Percentiles rank a stretch among this genome's conserved stretches.
phyloP scores from a whole-genome alignment of 2,797 vertebrate genomes.

The Chrysocyon brachyurus region DNA sequence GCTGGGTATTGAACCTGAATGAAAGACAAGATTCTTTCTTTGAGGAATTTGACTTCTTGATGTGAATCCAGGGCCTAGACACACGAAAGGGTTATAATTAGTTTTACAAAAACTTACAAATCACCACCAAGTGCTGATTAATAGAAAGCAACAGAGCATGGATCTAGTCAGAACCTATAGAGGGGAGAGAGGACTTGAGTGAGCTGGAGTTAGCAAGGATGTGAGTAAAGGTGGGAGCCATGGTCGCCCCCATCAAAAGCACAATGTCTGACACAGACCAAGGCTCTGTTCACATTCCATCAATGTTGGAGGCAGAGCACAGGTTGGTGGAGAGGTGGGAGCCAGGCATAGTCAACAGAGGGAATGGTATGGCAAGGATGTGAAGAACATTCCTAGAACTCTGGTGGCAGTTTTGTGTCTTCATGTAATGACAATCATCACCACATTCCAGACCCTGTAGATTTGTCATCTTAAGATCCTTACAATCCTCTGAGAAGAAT shows the following conservation, averaged over 20 bases:
- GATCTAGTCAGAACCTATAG: not conserved
- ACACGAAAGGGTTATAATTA: constrained; percentile 33
- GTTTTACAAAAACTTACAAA: constrained; percentile 50
- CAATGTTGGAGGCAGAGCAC: not conserved
- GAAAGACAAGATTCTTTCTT: constrained; percentile 34
- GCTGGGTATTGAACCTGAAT: not conserved
- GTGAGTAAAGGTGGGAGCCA: too few species aligned
- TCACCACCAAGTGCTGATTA: not conserved
- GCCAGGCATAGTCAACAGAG: not conserved
- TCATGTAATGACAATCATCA: not conserved
- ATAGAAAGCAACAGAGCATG: not conserved
- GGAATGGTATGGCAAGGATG: fast-evolving
- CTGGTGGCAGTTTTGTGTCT: not conserved
- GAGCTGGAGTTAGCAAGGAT: not conserved
- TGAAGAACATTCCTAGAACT: not conserved
- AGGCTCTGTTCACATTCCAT: not conserved
- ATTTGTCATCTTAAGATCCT: not conserved
- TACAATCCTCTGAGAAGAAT: not conserved
- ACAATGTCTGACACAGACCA: not conserved
- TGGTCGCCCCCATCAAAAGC: not conserved
- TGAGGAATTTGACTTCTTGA: constrained; percentile 48
- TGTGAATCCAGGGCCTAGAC: not conserved
- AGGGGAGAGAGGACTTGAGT: not conserved
- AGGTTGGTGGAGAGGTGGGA: not conserved
- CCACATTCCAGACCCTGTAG: not conserved